phyloP scores from a whole-genome alignment of 2,888 invertebrate species.

The Papilio protenor region DNA sequence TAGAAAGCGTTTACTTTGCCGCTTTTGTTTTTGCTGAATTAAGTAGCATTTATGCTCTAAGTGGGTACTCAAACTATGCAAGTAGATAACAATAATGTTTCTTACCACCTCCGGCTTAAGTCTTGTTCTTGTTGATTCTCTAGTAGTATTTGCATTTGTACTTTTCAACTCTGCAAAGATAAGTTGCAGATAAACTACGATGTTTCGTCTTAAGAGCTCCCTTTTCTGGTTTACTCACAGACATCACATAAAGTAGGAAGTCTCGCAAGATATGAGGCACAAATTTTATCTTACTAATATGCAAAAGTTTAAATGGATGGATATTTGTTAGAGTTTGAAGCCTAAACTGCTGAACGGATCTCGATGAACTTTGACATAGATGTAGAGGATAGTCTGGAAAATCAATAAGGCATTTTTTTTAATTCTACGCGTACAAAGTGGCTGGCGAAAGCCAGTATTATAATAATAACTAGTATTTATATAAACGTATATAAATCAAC shows the following conservation, averaged over 20 bases:
- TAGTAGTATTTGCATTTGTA: slow-evolving; percentile 27
- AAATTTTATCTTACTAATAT: no score
- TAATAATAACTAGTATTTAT: no score
- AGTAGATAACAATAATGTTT: slow-evolving; percentile 59
- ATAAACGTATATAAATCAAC: not conserved
- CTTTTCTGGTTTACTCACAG: not conserved
- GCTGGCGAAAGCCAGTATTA: no score
- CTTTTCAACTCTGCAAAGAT: slow-evolving; percentile 47
- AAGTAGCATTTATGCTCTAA: slow-evolving; percentile 68
- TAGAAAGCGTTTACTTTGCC: slow-evolving; percentile 61
- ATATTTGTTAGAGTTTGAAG: no score
- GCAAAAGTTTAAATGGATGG: no score
- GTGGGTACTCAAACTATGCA: slow-evolving; percentile 63
- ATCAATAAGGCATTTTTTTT: no score
- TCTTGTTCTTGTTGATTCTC: slow-evolving; percentile 35
- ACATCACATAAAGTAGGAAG: no score
- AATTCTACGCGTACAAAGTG: no score
- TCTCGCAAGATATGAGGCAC: no score
- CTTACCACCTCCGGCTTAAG: slow-evolving; percentile 47
- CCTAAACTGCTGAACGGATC: no score
- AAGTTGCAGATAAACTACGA: slow-evolving; percentile 16
- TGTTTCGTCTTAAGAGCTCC: not conserved
- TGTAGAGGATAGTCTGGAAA: no score
- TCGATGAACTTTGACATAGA: no score
- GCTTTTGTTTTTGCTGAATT: slow-evolving; percentile 73